Evolutionary conservation across 2,797 vertebrate species (phyloP).

Genomic region (Dallia pectoralis): DNA sequence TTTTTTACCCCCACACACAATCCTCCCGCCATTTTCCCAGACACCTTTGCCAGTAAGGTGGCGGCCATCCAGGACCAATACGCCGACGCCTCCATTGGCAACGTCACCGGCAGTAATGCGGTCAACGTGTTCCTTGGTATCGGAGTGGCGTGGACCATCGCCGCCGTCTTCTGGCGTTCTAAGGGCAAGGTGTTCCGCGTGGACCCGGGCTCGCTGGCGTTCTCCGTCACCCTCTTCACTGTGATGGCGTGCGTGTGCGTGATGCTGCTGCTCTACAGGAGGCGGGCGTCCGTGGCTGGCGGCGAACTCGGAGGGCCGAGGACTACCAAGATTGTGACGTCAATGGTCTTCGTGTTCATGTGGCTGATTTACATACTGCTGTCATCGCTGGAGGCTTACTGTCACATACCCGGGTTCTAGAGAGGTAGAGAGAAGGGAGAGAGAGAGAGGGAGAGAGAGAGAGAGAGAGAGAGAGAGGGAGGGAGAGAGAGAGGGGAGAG

Average conservation of each 20-base stretch:
- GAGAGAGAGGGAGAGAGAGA: neutral
- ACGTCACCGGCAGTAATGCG: conserved; percentile 85
- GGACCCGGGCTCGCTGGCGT: conserved; percentile 80
- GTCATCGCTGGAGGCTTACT: conserved; percentile 83
- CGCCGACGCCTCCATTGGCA: conserved; percentile 86
- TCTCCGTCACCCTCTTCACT: conserved; percentile 84
- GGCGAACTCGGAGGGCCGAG: conserved; percentile 83
- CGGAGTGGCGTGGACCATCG: conserved; percentile 86
- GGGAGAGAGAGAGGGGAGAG: neutral
- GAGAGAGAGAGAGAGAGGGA: neutral
- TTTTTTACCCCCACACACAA: neutral
- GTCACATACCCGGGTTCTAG: conserved; percentile 77
- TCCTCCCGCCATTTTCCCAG: conserved; percentile 50
- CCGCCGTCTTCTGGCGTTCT: conserved; percentile 77
- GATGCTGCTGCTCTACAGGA: conserved; percentile 74
- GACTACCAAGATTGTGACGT: conserved; percentile 75
- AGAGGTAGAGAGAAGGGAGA: neutral
- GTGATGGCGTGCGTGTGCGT: conserved; percentile 74
- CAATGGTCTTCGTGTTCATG: conserved; percentile 70
- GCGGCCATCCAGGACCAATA: conserved; percentile 87
- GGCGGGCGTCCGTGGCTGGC: conserved; percentile 70
- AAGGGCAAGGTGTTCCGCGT: conserved; percentile 73
- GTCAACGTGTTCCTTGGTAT: conserved; percentile 87
- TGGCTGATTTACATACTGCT: conserved; percentile 85
- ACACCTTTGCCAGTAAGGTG: conserved; percentile 86